Percentiles rank a stretch among this genome's conserved stretches.
Evolutionary conservation across 1,140 invertebrate species (phyloP).

Genomic region (Apis florea): DNA sequence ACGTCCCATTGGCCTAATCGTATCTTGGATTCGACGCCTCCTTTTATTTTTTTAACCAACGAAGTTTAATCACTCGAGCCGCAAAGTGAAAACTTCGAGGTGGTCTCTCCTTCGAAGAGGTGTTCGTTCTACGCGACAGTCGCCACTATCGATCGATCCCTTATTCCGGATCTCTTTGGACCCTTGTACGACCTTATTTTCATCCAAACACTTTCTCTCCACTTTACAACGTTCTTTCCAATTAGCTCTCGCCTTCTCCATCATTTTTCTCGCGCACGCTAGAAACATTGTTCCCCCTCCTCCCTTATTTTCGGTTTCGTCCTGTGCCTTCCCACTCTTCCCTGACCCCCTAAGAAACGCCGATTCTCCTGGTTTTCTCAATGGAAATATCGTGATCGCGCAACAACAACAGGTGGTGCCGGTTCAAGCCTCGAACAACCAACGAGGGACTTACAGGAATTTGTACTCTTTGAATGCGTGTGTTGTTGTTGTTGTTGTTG

Average conservation of each 20-base stretch:
- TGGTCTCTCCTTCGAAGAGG: not conserved
- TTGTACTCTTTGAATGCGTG: slow-evolving; percentile 77
- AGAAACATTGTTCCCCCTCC: slow-evolving; percentile 14
- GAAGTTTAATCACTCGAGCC: slow-evolving; percentile 30
- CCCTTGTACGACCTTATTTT: slow-evolving; percentile 40
- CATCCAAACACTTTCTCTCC: slow-evolving; percentile 1
- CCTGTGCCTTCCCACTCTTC: no score
- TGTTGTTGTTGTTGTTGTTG: slow-evolving; percentile 53
- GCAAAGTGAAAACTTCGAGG: slow-evolving; percentile 36
- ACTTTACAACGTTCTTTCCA: not conserved
- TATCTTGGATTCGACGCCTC: not conserved
- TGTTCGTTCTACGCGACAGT: slow-evolving; percentile 14
- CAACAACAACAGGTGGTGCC: slow-evolving; percentile 52
- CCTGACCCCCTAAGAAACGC: not conserved
- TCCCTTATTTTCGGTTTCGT: not conserved
- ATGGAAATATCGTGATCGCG: slow-evolving; percentile 40
- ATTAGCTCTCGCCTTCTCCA: not conserved
- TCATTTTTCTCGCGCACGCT: not conserved
- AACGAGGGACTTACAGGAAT: slow-evolving; percentile 76
- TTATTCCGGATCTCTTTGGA: slow-evolving; percentile 38
- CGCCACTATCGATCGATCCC: slow-evolving; percentile 9
- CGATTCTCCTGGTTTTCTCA: not conserved
- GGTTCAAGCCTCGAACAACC: slow-evolving; percentile 42
- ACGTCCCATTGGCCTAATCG: not conserved
- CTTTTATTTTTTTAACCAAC: not conserved